Evolutionary conservation across 2,113 vertebrate genomes (phyloP).

Genomic region (Egretta garzetta): DNA sequence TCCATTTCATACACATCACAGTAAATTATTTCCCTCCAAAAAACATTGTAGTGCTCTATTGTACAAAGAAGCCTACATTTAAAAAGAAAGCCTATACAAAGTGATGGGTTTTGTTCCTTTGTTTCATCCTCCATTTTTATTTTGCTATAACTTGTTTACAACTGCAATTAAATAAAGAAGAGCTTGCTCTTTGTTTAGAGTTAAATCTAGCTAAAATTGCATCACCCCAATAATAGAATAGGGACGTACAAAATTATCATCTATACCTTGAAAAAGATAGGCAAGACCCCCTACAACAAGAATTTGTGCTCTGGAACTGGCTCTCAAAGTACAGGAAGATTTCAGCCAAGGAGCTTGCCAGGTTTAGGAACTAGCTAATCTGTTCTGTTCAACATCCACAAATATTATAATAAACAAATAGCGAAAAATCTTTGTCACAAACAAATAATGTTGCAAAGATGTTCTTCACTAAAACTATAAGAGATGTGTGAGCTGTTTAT

Average conservation of each 20-base stretch:
- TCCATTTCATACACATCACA: slow-evolving; percentile 75
- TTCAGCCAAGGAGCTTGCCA: neutral
- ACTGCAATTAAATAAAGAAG: neutral
- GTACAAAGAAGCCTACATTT: slow-evolving; percentile 56
- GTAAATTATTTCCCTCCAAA: slow-evolving; percentile 70
- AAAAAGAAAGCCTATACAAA: neutral
- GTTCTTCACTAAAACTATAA: neutral
- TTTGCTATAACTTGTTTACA: neutral
- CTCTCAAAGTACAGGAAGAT: neutral
- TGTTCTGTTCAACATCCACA: neutral
- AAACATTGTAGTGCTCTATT: slow-evolving; percentile 39
- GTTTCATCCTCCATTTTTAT: neutral
- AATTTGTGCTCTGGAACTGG: neutral
- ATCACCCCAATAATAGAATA: neutral
- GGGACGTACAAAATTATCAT: neutral
- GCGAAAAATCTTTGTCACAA: neutral
- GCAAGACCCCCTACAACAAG: neutral
- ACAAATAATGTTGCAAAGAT: neutral
- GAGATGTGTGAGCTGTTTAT: slow-evolving; percentile 4
- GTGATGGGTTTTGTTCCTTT: neutral
- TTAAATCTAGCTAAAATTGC: neutral
- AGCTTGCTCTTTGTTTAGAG: neutral
- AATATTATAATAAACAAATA: neutral
- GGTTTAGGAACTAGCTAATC: neutral
- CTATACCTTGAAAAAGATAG: neutral